Conservation (phyloP, 2,113 vertebrate genomes). For the Peucedramus taeniatus region DNA sequence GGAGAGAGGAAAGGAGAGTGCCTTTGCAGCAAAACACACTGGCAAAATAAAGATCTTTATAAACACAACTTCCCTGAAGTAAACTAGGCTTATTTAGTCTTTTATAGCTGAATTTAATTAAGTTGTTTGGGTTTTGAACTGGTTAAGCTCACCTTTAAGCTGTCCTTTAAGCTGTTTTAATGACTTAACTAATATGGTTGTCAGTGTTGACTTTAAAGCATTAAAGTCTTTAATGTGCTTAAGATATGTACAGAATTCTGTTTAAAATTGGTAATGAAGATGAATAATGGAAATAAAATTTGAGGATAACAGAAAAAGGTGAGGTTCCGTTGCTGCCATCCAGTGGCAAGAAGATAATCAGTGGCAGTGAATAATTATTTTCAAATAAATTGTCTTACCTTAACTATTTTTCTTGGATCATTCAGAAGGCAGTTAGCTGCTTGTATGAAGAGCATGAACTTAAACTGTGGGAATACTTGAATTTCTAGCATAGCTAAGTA, state of each 20-base stretch:
- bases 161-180: background rate
- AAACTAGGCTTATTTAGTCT: background rate
- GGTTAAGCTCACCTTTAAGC: background rate
- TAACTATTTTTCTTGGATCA: background rate
- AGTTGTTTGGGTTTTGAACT: constrained; percentile 15
- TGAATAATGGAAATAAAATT: background rate
- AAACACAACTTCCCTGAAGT: background rate
- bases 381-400: background rate
- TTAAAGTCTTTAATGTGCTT: background rate
- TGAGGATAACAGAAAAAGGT: background rate
- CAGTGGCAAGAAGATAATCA: constrained; percentile 67
- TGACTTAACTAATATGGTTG: background rate
- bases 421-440: background rate
- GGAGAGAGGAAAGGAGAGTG: background rate
- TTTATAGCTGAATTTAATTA: constrained; percentile 4
- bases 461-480: background rate
- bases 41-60: background rate
- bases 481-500: background rate
- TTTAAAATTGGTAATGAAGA: constrained; percentile 18
- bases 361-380: background rate
- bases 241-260: background rate
- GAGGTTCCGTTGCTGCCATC: constrained; percentile 80
- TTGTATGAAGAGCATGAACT: background rate
- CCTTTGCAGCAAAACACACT: background rate
- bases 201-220: background rate